phyloP scores from a whole-genome alignment of 2,113 vertebrate genomes.

The Tragelaphus strepsiceros region DNA sequence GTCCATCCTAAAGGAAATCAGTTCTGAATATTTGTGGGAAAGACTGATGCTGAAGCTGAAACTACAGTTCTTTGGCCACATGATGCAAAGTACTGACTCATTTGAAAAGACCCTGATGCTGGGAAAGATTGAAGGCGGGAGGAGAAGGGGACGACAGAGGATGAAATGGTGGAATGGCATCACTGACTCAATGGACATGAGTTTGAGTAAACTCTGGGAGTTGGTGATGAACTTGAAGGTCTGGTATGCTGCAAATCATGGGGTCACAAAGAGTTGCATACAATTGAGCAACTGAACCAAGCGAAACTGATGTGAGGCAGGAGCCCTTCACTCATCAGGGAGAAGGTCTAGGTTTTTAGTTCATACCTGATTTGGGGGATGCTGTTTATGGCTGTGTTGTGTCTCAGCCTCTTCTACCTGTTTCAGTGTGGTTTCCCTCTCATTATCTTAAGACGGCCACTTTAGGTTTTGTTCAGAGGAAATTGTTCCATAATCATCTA shows the following conservation, averaged over 20 bases:
- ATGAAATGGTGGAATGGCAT: neutral
- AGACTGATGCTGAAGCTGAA: neutral
- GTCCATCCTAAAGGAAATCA: neutral
- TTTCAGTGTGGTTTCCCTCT: neutral
- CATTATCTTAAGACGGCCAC: neutral
- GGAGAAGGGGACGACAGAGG: neutral
- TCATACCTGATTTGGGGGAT: neutral
- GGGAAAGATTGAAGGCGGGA: neutral
- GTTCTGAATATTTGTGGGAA: neutral
- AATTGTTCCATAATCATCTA: neutral
- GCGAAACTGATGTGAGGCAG: neutral
- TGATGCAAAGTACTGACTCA: neutral
- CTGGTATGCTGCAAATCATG: neutral
- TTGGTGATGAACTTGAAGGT: neutral
- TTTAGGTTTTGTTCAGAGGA: neutral
- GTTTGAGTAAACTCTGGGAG: neutral
- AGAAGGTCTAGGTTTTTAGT: neutral
- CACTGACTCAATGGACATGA: neutral
- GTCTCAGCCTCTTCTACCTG: neutral
- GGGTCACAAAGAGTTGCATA: fast-evolving
- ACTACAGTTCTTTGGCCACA: neutral
- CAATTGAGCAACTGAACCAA: neutral
- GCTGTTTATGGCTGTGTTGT: neutral
- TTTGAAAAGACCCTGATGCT: neutral
- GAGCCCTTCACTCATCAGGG: neutral